Evolutionary conservation across 2,888 invertebrate genomes (phyloP).

Genomic region (Podotricha telesiphe): DNA sequence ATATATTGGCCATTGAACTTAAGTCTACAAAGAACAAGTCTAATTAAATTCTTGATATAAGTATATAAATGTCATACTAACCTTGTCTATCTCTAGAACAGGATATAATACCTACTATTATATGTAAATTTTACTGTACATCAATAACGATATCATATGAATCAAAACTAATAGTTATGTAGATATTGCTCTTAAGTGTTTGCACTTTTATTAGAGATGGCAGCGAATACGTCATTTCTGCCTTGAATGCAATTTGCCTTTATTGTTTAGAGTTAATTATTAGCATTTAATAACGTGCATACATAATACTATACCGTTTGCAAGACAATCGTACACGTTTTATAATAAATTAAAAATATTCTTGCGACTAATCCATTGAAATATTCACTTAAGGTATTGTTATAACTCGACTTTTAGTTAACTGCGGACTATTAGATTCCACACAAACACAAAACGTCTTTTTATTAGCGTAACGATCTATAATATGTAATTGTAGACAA

Average conservation of each 20-base stretch:
- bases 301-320: neutral
- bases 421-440: neutral
- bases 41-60: neutral
- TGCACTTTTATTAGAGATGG: conserved; percentile 5
- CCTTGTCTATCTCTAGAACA: neutral
- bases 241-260: conserved; percentile 3
- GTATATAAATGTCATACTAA: conserved; percentile 22
- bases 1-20: conserved; percentile 31
- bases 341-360: neutral
- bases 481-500: conserved; percentile 4
- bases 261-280: conserved; percentile 4
- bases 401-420: neutral
- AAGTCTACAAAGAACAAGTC: conserved; percentile 9
- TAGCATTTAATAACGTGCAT: neutral
- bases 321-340: neutral
- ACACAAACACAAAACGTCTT: neutral
- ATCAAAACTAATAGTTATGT: conserved; percentile 1
- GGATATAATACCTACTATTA: neutral
- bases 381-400: neutral
- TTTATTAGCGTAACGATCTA: conserved; percentile 8
- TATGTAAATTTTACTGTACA: neutral
- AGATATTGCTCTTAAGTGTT: neutral
- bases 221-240: neutral
- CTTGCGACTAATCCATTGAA: neutral
- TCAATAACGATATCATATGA: neutral